Evolutionary conservation across 2,888 invertebrate genomes (phyloP), one percentile per base, ranked within the genome.

Genomic region (Agonum fuliginosum): DNA sequence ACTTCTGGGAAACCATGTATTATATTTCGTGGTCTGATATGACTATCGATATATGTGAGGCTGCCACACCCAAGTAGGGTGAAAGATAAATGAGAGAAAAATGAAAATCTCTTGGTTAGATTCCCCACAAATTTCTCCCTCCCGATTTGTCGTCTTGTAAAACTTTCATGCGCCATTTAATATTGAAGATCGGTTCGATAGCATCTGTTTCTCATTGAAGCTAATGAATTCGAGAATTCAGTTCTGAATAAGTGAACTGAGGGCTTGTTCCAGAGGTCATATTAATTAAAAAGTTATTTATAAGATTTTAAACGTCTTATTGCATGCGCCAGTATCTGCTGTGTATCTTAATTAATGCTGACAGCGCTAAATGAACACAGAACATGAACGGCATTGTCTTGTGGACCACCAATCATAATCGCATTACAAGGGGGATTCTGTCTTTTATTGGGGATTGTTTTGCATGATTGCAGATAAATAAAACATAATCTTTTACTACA

Each of bases 271-370:
- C 37, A 37, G 54, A 54, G 58, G 58, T 62, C 58, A 62, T 30
- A 12, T 27, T 30, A 62, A 62, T 62, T 62, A 30, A 17, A 54
- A 62, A 62, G 58, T 62, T 62, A 62, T 62, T 62, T 62, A 62
- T 62, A 27, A 30, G 30, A 27, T 62, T 14, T 62, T 62, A 62
- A 62, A 62, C 17, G 58, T 27, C 58, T 62, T 62, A 62, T 62
- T 54, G 30, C 58, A 62, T 62, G 58, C 27, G 12, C 12, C 27
- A 62, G 34, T 62, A 62, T 62, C 30, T 62, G 8, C 30, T 30
- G 8, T 12, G 22, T 20, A 54, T 54, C 54, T 54, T 54, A 54
- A 54, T 54, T 54, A 54, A 54, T 54, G 12, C 37, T 37, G 37
- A 37, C 37, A 37, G 37, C n/a, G n/a, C 6, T 37, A 37, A n/a